Evolutionary conservation across 2,113 vertebrate genomes (phyloP).

Genomic region (Formicarius rufipectus): DNA sequence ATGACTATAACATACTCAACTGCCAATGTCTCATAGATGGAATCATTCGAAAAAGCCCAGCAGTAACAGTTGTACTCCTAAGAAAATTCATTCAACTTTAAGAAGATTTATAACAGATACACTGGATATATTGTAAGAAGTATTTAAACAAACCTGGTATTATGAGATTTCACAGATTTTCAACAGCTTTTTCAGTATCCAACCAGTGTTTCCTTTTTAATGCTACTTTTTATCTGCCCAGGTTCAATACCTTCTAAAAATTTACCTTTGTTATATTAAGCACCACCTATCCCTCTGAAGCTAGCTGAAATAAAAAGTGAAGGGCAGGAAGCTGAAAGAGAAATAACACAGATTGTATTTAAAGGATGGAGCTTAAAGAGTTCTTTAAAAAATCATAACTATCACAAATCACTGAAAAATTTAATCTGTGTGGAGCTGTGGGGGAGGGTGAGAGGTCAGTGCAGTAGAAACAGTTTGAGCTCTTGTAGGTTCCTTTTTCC

Average conservation of each 20-base stretch:
- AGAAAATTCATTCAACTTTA: not conserved
- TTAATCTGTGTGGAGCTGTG: not conserved
- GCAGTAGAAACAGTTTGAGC: not conserved
- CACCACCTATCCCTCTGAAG: not conserved
- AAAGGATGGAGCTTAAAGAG: not conserved
- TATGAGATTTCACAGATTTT: not conserved
- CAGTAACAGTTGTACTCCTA: not conserved
- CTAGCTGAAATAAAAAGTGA: not conserved
- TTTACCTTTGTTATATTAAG: not conserved
- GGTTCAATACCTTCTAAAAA: conserved; percentile 4
- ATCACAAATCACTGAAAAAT: conserved; percentile 18
- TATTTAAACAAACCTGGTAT: not conserved
- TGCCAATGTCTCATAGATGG: not conserved
- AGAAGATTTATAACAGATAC: not conserved
- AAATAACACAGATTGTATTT: not conserved
- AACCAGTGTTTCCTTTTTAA: not conserved
- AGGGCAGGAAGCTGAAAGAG: not conserved
- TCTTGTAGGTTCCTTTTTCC: not conserved
- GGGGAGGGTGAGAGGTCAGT: not conserved
- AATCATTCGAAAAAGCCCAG: not conserved
- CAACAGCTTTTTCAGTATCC: not conserved
- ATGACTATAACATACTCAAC: not conserved
- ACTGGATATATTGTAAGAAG: not conserved
- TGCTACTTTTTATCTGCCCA: not conserved
- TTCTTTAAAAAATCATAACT: not conserved